Evolutionary conservation across 2,888 invertebrate genomes (phyloP), one percentile per base, ranked within the genome.

Genomic region (Slavum lentiscoides): DNA sequence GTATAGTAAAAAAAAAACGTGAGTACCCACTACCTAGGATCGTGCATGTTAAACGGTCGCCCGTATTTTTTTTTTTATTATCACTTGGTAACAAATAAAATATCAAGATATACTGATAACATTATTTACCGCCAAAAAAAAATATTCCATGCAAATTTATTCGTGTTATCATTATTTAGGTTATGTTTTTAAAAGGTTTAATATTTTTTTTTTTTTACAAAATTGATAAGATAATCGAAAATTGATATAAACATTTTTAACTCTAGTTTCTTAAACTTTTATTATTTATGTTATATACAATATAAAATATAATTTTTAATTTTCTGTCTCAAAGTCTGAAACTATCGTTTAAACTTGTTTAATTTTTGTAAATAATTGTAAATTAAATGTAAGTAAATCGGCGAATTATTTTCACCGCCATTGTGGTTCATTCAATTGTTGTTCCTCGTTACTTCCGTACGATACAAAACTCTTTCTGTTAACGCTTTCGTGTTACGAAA

Each of bases 41-140:
- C 30, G 30, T 30, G 30, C 30, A 4, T 2, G 30, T 30, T 30
- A 30, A 30, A 30, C 30, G 30, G 30, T 30, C 30, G 30, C 30
- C 30, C 30, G 30, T 30, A 30, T 30, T 30, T 30, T 30, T 30
- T 4, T 30, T 30, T 30, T 30, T 30, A 1, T 30, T 30, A 30
- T 30, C 30, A 30, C 30, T 30, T 4, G 30, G 4, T 4, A 30
- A 30, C 30, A 30, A 30, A 2, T 30, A 2, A 30, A 30, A 2
- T 30, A 55, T 55, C 55, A 55, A 37, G 3, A 7, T 7, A 21
- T 21, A 6, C 13, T 49, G 43, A 55, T 55, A 19, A 19, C 8
- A 19, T 55, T 4, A 59, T 58, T 75, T 76, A 76, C 62, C 77
- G 68, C 77, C 77, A 77, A 66, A 75, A 67, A 66, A 75, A 67